Evolutionary conservation across 2,113 vertebrate species (phyloP), one percentile per base, ranked within the genome.

Genomic region (Hippopotamus amphibius): DNA sequence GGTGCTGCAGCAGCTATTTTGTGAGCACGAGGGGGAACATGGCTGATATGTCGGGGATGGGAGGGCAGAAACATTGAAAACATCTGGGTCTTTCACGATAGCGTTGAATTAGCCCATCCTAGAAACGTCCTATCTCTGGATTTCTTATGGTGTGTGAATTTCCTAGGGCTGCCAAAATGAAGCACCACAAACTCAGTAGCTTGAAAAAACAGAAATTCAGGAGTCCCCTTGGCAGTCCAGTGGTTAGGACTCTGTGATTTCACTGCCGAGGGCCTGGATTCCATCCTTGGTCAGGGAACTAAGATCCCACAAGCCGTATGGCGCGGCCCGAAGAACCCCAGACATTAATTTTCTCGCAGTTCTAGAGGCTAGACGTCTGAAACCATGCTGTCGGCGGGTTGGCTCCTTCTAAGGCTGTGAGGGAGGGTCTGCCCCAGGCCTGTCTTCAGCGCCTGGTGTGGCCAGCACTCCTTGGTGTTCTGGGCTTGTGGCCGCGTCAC

Each of bases 381-480:
- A 77, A 41, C 46, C 74, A 30, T 41, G 63, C 53, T 3, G 63
- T 79, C 28, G 10, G 43, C 28, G 16, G 50, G 21, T 3, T 21
- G 15, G 33, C 24, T 77, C 57, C 22, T 48, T 30, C 33, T 28
- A 16, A 69, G 50, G 63, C 74, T 24, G 61, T 6, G 55, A 19
- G 72, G 50, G 26, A 14, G 26, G 28, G 24, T 48, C 61, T 84
- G 46, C 26, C 5, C 53, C 19, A 41, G 81, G 50, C 30, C 63
- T 11, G 53, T 48, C 28, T 17, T 17, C 0, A 5, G 16, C 43
- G 10, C 4, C 89, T 33, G 61, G 50, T 24, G 80, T 13, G 6
- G 24, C 22, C 12, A 3, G 33, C 24, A 2, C 1, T 4, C 22
- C 43, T 6, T 0, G 15, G 43, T 0, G 0, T 9, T 3, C 57